These are phyloP conservation scores for Ischnus inquisitorius DNA, from an alignment of 2,888 invertebrate species.

Conservation along the genomic window DNA sequence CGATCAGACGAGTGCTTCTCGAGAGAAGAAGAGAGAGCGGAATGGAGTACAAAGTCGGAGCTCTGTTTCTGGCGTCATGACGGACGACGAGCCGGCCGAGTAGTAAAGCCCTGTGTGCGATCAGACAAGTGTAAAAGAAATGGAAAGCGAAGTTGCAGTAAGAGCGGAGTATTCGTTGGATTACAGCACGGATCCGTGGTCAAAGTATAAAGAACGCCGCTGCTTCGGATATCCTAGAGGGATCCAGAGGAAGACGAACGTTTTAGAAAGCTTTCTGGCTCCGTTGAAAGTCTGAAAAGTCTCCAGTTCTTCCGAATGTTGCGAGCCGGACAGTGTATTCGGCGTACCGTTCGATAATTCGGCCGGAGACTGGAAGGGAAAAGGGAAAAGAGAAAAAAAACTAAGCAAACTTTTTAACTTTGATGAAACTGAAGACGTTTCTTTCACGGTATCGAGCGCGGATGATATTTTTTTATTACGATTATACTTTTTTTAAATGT, in stretches of 20 bases:
- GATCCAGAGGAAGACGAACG: constrained; percentile 41
- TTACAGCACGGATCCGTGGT: constrained; percentile 64
- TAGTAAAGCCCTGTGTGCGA: constrained; percentile 61
- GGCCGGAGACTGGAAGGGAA: background rate
- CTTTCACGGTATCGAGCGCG: constrained; percentile 4
- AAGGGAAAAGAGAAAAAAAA: background rate
- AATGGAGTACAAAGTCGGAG: constrained; percentile 34
- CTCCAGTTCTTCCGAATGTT: constrained; percentile 26
- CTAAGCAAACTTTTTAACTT: constrained; percentile 25
- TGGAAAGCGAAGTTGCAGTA: constrained; percentile 50
- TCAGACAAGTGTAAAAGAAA: constrained; percentile 65
- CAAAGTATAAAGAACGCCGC: constrained; percentile 67
- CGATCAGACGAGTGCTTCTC: constrained; percentile 43
- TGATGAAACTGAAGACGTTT: constrained; percentile 23
- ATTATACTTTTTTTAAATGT: background rate
- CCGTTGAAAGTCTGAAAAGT: constrained; percentile 54
- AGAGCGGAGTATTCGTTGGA: constrained; percentile 54
- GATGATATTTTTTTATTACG: constrained; percentile 1
- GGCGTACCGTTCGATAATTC: constrained; percentile 50
- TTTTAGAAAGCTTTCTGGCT: constrained; percentile 54
- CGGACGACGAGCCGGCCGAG: constrained; percentile 18
- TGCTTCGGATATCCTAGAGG: constrained; percentile 12
- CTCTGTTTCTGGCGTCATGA: constrained; percentile 27
- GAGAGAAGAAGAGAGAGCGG: background rate
- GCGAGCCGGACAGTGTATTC: constrained; percentile 40